Conservation (phyloP, 2,797 vertebrate species). For the Xenops minutus region DNA sequence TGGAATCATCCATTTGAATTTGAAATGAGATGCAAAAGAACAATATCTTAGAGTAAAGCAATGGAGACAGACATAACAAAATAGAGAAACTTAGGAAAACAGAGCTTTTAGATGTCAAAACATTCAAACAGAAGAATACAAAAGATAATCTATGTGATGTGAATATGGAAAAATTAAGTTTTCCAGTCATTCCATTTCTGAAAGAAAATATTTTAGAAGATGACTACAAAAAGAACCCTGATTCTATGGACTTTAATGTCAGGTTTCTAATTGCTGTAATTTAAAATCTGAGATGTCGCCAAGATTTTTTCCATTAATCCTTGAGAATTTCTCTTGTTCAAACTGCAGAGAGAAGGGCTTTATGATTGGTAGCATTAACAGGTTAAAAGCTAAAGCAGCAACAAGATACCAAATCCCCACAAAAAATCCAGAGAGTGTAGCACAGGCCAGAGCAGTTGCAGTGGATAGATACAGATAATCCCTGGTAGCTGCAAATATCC, state of each 20-base stretch:
- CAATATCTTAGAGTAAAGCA: not conserved
- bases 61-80: not conserved
- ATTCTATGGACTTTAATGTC: not conserved
- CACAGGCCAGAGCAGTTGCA: not conserved
- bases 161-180: not conserved
- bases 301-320: not conserved
- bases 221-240: not conserved
- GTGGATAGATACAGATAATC: not conserved
- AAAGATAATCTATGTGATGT: not conserved
- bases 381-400: not conserved
- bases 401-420: not conserved
- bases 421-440: not conserved
- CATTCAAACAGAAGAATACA: not conserved
- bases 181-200: not conserved
- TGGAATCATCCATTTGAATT: not conserved
- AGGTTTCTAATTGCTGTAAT: not conserved
- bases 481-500: not conserved
- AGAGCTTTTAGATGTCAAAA: not conserved
- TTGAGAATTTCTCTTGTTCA: not conserved
- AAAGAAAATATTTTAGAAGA: not conserved
- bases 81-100: not conserved
- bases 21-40: not conserved
- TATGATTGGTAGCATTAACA: not conserved
- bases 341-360: not conserved
- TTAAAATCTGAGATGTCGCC: not conserved